Conservation (phyloP, 2,888 invertebrate genomes). For the Ceramica pisi region DNA sequence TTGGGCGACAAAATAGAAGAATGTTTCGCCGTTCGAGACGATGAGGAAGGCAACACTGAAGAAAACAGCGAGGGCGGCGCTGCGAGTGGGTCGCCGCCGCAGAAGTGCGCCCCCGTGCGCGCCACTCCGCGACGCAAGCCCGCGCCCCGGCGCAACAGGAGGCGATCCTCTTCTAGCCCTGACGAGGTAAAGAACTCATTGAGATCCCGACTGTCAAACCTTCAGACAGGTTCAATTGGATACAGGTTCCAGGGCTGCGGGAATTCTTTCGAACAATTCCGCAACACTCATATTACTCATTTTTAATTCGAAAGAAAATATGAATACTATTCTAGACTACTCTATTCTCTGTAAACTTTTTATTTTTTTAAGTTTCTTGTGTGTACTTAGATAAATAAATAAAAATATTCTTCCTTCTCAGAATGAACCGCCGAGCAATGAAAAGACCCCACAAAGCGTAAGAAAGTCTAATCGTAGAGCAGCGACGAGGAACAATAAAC, state of each 20-base stretch:
- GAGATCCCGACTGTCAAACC: not conserved
- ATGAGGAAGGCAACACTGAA: conserved; percentile 70
- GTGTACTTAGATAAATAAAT: too few species aligned
- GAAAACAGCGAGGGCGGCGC: conserved; percentile 55
- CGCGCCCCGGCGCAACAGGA: conserved; percentile 70
- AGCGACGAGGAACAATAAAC: conserved; percentile 74
- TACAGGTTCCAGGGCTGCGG: not conserved
- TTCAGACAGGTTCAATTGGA: not conserved
- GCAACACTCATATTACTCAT: too few species aligned
- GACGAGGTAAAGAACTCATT: conserved; percentile 77
- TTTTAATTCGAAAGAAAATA: too few species aligned
- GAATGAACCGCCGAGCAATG: conserved; percentile 82
- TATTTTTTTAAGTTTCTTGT: too few species aligned
- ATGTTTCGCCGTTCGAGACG: conserved; percentile 90
- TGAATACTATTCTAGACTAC: too few species aligned
- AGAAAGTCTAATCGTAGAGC: conserved; percentile 83
- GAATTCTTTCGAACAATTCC: too few species aligned
- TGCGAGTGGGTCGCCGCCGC: conserved; percentile 50
- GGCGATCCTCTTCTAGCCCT: conserved; percentile 80
- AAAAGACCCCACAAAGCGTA: conserved; percentile 78
- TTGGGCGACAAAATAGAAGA: conserved; percentile 93
- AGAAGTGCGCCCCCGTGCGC: conserved; percentile 57
- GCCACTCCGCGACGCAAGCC: conserved; percentile 78
- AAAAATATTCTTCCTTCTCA: conserved; percentile 62
- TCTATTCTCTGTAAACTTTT: too few species aligned